Evolutionary conservation across 1,140 invertebrate genomes (phyloP).

Genomic region (Drosophila nannoptera): DNA sequence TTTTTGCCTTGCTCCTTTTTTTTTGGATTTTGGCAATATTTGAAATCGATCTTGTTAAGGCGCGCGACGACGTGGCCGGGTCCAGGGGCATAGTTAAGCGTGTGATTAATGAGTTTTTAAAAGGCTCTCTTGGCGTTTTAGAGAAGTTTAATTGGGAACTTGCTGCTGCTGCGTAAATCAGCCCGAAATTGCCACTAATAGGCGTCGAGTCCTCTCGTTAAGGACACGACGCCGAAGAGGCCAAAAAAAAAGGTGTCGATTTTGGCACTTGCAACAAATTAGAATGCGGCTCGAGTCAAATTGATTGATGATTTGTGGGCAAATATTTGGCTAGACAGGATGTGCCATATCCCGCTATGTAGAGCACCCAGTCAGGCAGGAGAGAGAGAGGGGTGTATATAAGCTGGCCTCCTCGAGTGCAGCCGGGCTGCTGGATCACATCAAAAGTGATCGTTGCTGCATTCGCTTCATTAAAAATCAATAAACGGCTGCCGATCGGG

Average conservation of each 20-base stretch:
- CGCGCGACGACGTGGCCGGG: slow-evolving; percentile 9
- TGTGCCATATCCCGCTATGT: slow-evolving; percentile 9
- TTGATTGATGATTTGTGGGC: slow-evolving; percentile 20
- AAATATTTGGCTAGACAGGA: slow-evolving; percentile 65
- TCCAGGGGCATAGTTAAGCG: slow-evolving; percentile 65
- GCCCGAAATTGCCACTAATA: slow-evolving; percentile 78
- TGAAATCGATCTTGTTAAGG: slow-evolving; percentile 69
- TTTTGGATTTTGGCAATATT: slow-evolving; percentile 55
- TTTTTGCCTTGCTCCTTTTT: slow-evolving; percentile 12
- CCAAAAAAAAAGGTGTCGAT: slow-evolving; percentile 36
- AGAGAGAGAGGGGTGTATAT: not conserved
- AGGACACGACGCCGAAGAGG: not conserved
- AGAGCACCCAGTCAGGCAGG: too few relatives aligned
- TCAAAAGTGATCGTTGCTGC: slow-evolving; percentile 46
- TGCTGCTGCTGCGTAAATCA: slow-evolving; percentile 77
- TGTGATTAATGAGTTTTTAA: slow-evolving; percentile 79
- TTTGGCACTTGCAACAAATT: slow-evolving; percentile 34
- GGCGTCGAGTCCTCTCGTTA: slow-evolving; percentile 22
- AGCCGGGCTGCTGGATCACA: slow-evolving; percentile 5
- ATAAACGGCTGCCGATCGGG: slow-evolving; percentile 60
- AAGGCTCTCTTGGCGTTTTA: slow-evolving; percentile 71
- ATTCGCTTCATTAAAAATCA: slow-evolving; percentile 77
- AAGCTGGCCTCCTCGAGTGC: slow-evolving; percentile 2
- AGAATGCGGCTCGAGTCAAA: slow-evolving; percentile 7
- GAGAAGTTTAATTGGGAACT: slow-evolving; percentile 75